Evolutionary conservation across 2,888 invertebrate species (phyloP), one percentile per base, ranked within the genome.

Genomic region (Cataglyphis cursor): DNA sequence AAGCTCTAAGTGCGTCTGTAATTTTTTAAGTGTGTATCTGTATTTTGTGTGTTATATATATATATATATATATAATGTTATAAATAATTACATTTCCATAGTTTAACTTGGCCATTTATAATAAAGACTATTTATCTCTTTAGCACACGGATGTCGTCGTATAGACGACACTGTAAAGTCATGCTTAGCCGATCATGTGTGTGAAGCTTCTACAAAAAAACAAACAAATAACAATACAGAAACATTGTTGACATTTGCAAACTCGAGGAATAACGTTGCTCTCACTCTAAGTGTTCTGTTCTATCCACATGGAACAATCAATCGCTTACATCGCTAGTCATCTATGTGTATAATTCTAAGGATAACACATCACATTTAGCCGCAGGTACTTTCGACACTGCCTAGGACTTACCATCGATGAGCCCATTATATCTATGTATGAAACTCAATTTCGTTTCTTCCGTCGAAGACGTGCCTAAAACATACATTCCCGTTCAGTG

Each of bases 381-480:
- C 83, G 87, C 85, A 83, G 88, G 82, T 83, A 74, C 75, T 75
- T 54, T 66, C 59, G 88, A 87, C 85, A 80, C 84, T 86, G 88
- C 86, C 86, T 86, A 89, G 86, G 73, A 90, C 90, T 90, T 90
- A 90, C 90, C 90, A 90, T 90, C 78, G 90, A 90, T 48, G 90
- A 90, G 85, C 90, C 90, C 90, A 90, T 90, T 90, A 90, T 90
- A 88, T 82, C 80, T 90, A 90, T 80, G 59, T 73, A 73, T 65
- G 88, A 86, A 57, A 90, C 89, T 89, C 85, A 90, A 90, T 90
- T 87, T 78, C 57, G 89, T 83, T 85, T 90, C 90, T 84, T 83
- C 90, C 48, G 88, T 88, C 81, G 90, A 90, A 90, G 90, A 88
- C 68, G 89, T 87, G 90, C 90, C 90, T 90, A 90, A 85, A 90